Evolutionary conservation across 2,113 vertebrate genomes (phyloP), one percentile per base, ranked within the genome.

Genomic region (Chloropsis cyanopogon): DNA sequence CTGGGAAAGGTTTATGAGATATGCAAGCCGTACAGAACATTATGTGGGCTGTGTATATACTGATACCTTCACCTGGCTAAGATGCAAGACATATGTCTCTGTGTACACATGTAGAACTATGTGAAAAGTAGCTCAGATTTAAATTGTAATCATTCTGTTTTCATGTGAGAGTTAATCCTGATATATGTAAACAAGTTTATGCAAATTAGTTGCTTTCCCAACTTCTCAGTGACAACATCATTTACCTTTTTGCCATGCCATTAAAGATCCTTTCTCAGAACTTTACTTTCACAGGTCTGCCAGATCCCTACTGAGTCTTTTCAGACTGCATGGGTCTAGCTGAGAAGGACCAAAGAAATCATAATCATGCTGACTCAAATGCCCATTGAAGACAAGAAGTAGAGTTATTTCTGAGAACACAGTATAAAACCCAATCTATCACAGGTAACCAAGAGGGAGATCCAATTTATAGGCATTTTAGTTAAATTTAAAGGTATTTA

Each of bases 181-280:
- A 52, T 71, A 54, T 7, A 21, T 46, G 39, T 75, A 71, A 92
- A 70, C 24, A 52, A 73, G 21, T 73, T 92, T 70, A 63, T 73
- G 46, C 63, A 73, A 96, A 91, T 92, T 4, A 82, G 35, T 57
- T 89, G 39, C 77, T 91, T 86, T 75, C 63, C 29, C 60, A 75
- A 2, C 42, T 91, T 91, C 64, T 84, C 56, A 60, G 39, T 86
- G 84, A 84, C 63, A 75, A 22, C 39, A 59, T 86, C 10, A 29
- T 79, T 82, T 89, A 72, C 47, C 15, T 84, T 93, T 88, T 72
- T n/a, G 31, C 31, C 65, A 29, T 65, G 61, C 50, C 49, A 24
- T 76, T 85, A 65, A 85, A 82, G 66, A 85, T 90, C 61, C 75
- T 88, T 31, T 90, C 82, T 72, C 53, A 93, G 79, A 85, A 88